Percentiles rank a stretch among this genome's conserved stretches.
phyloP scores from a whole-genome alignment of 2,797 vertebrate genomes.

The Karalla daura region DNA sequence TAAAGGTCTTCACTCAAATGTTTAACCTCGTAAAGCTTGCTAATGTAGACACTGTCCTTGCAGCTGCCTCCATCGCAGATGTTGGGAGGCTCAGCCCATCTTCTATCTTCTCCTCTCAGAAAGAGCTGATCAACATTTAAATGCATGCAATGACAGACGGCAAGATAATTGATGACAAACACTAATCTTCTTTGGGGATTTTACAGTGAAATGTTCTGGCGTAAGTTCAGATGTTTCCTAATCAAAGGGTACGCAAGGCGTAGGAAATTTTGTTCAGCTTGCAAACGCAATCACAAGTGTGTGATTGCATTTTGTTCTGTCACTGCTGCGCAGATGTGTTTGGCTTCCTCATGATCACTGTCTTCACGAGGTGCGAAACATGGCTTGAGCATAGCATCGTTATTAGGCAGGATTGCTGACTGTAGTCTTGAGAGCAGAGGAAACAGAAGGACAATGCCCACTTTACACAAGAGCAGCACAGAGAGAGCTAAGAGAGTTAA shows the following conservation, averaged over 20 bases:
- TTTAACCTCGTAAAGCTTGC: conserved; percentile 30
- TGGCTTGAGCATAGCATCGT: conserved; percentile 58
- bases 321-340: conserved; percentile 66
- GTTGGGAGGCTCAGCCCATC: conserved; percentile 37
- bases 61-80: conserved; percentile 55
- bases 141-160: conserved; percentile 69
- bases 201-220: conserved; percentile 59
- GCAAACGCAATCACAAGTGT: conserved; percentile 55
- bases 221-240: conserved; percentile 49
- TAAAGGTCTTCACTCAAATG: conserved; percentile 13
- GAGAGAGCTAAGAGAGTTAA: conserved; percentile 5
- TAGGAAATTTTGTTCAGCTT: conserved; percentile 46
- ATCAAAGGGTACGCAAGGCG: conserved; percentile 55
- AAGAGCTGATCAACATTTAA: conserved; percentile 64
- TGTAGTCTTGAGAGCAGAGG: conserved; percentile 35
- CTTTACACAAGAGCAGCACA: conserved; percentile 41
- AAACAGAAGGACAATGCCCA: conserved; percentile 18
- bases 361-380: conserved; percentile 45
- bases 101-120: conserved; percentile 49
- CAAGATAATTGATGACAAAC: conserved; percentile 66
- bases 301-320: conserved; percentile 45
- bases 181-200: conserved; percentile 63
- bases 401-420: conserved; percentile 73
- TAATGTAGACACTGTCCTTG: conserved; percentile 26
- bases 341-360: conserved; percentile 59